These are phyloP conservation scores for Pyralis farinalis DNA, from an alignment of 2,888 invertebrate genomes.

Conservation along the genomic window DNA sequence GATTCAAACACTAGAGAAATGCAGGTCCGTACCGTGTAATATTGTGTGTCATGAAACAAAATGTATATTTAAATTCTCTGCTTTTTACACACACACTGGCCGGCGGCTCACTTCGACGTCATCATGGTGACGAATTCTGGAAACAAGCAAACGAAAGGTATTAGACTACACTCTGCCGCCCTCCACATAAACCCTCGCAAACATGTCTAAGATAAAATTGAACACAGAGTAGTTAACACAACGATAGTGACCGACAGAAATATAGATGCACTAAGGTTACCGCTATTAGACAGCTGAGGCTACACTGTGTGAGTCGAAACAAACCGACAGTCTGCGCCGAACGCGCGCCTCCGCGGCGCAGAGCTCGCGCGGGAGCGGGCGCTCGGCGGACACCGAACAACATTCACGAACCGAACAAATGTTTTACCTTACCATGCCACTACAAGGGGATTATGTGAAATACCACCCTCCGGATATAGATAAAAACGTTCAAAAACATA, in stretches of 20 bases:
- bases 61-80: conserved; percentile 83
- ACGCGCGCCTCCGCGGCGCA: conserved; percentile 16
- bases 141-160: conserved; percentile 69
- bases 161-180: conserved; percentile 22
- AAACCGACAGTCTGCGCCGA: conserved; percentile 13
- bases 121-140: conserved; percentile 99
- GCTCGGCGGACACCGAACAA: conserved; percentile 26
- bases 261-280: conserved; percentile 63
- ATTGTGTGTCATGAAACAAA: conserved; percentile 82
- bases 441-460: conserved; percentile 66
- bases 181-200: conserved; percentile 39
- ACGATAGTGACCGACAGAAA: conserved; percentile 57
- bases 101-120: conserved; percentile 98
- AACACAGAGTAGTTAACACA: conserved; percentile 51
- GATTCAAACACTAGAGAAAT: conserved; percentile 82
- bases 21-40: conserved; percentile 82
- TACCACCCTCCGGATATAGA: conserved; percentile 62
- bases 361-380: conserved; percentile 2
- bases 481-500: conserved; percentile 12
- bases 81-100: conserved; percentile 82
- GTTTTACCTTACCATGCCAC: conserved; percentile 62
- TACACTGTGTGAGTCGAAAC: neutral
- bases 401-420: conserved; percentile 36
- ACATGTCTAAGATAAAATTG: conserved; percentile 42
- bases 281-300: conserved; percentile 46